Base-by-base conservation (phyloP, 1,140 invertebrate species). In the Magallana ariakensis region DNA sequence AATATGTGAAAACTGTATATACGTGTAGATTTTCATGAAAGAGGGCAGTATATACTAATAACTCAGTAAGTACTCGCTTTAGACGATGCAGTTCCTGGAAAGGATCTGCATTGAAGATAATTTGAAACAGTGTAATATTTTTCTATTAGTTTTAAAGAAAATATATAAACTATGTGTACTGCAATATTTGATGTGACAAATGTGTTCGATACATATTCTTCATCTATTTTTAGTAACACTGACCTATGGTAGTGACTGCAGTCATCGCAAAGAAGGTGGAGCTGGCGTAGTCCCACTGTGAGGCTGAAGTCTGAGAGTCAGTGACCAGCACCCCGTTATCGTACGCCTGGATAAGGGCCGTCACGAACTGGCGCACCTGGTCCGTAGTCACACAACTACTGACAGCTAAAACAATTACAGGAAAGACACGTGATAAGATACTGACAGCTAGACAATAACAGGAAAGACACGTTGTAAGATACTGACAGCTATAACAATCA, bases 211-310 rank as follows among this genome's bases (percentile, higher is more conserved):
- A 46, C 33, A 46, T 5, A 46, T 46, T 82, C 16, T 19, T 15
- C 19, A 62, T 62, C 60, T 15, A 5, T 16, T 62, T n/a, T 82
- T 82, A 16, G 80, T 82, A 16, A 55, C 54, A 54, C 57, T 60
- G 22, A 82, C 85, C 85, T 54, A 86, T 86, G 13, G 85, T 86
- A 8, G 85, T 86, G 75, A 86, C 85, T 26, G 85, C 85, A 2
- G 85, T 86, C 85, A 86, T 86, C 3, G 85, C 54, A 57, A 86
- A 86, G 80, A 87, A 87, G 0, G 70, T 81, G 0, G 86, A 83
- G 60, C 83, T 84, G 0, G n/a, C 81, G 19, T 87, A 83, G 54
- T 83, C 80, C 86, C 80, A 87, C 60, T 58, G 80, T 0, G 58
- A 83, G 26, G 86, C 81, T 22, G 57, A 83, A 1, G 81, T 57